Evolutionary conservation across 2,888 invertebrate species (phyloP).

Genomic region (Lepidocyrtoides sp.): DNA sequence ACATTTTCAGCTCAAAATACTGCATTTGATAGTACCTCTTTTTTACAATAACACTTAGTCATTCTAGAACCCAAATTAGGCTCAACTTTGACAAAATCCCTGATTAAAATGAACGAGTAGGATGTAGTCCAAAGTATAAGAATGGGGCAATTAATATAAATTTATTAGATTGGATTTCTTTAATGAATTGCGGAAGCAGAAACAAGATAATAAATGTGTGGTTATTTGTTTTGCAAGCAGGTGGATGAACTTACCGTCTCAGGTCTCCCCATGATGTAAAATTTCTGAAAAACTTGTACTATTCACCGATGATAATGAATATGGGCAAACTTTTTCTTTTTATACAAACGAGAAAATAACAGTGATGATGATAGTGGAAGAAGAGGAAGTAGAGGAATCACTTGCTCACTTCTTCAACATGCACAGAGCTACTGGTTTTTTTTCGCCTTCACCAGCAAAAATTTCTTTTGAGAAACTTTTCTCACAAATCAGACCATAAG

Average conservation of each 20-base stretch:
- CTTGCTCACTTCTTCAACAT: slow-evolving; percentile 11
- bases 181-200: neutral
- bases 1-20: no score
- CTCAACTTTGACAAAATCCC: neutral
- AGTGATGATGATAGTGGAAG: neutral
- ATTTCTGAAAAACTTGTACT: neutral
- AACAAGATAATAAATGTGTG: neutral
- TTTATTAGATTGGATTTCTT: slow-evolving; percentile 19
- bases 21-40: no score
- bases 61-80: no score
- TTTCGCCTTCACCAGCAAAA: slow-evolving; percentile 21
- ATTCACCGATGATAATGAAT: neutral
- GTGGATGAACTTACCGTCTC: slow-evolving; percentile 40
- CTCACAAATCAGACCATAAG: slow-evolving; percentile 55
- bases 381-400: neutral
- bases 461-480: slow-evolving; percentile 46
- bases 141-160: neutral
- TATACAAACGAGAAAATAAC: slow-evolving; percentile 18
- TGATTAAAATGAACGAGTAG: neutral
- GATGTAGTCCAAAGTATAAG: neutral
- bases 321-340: slow-evolving; percentile 6
- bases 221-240: neutral
- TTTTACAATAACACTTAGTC: no score
- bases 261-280: slow-evolving; percentile 61
- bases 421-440: slow-evolving; percentile 29